Base-by-base conservation (phyloP, 2,888 invertebrate species). In the Trichogramma evanescens region DNA sequence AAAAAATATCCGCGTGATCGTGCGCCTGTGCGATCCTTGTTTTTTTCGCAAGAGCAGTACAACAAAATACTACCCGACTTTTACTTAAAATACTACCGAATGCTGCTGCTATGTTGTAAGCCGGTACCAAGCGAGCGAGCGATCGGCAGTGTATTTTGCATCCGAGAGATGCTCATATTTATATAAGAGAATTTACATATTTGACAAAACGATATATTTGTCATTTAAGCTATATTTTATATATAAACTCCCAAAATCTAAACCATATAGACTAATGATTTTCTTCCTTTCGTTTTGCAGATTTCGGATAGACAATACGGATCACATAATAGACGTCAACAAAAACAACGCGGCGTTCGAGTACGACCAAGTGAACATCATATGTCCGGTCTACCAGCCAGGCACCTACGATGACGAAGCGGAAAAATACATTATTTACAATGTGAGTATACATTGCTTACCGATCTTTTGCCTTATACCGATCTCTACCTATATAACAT, bases 281-380 rank as follows among this genome's bases (percentile, higher is more conserved):
- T 51, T 44, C 38, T 54, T 56, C 56, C 50, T 67, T 68, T 75
- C n/a, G 70, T 74, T 71, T 80, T 81, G 68, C 83, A 83, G 85
- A 86, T 95, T 95, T 82, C 89, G 95, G 80, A 95, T 95, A 85
- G 95, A 95, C 84, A 95, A 95, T 81, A 95, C 95, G 54, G 95
- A 95, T 81, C 94, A 95, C 80, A 93, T 95, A 80, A 94, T 95
- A 79, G 95, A 95, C 80, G 89, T 95, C 72, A 95, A 95, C 82
- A 90, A 92, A 80, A 92, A 93, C 69, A 95, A 95, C 79, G 86
- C 89, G 69, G 90, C 91, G 74, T 94, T 93, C 78, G 94, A 95
- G 78, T 95, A 93, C 79, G 95, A 95, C 79, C 95, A 95, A 82
- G 94, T 95, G 73, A 94, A 95, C 77, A 90, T 95, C 78, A 93